Evolutionary conservation across 2,113 vertebrate species (phyloP).

Genomic region (Acrocephalus arundinaceus): DNA sequence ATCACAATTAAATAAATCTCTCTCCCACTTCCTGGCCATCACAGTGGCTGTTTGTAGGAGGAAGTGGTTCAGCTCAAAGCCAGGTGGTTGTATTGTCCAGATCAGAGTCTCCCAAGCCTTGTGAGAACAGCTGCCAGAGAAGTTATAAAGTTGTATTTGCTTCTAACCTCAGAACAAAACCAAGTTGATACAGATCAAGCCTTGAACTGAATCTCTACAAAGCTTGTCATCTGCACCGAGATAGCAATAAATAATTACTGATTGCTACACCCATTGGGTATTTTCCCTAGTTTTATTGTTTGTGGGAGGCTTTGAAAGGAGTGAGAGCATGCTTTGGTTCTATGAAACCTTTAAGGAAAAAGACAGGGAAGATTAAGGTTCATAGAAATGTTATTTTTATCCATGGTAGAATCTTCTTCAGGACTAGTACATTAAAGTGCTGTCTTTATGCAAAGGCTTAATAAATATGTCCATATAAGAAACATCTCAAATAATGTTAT

Average conservation of each 20-base stretch:
- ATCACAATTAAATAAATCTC: not conserved
- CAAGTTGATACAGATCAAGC: not conserved
- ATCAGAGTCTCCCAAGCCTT: not conserved
- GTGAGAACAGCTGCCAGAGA: not conserved
- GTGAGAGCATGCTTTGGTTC: not conserved
- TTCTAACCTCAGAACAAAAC: not conserved
- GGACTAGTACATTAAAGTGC: not conserved
- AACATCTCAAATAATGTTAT: not conserved
- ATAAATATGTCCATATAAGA: not conserved
- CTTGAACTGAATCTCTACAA: not conserved
- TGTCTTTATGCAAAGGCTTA: not conserved
- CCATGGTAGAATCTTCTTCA: not conserved
- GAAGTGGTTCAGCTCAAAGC: not conserved
- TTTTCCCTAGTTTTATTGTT: not conserved
- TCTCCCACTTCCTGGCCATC: not conserved
- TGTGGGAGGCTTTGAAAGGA: not conserved
- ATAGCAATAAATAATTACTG: not conserved
- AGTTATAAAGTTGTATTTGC: not conserved
- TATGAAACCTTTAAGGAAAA: not conserved
- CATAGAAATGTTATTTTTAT: not conserved
- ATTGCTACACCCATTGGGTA: not conserved
- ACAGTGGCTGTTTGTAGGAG: not conserved
- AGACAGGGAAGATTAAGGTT: not conserved
- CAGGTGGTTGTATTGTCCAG: not conserved
- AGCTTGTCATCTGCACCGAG: not conserved